These are phyloP conservation scores for Garrulus glandarius DNA, from an alignment of 2,797 vertebrate genomes.

Conservation along the genomic window DNA sequence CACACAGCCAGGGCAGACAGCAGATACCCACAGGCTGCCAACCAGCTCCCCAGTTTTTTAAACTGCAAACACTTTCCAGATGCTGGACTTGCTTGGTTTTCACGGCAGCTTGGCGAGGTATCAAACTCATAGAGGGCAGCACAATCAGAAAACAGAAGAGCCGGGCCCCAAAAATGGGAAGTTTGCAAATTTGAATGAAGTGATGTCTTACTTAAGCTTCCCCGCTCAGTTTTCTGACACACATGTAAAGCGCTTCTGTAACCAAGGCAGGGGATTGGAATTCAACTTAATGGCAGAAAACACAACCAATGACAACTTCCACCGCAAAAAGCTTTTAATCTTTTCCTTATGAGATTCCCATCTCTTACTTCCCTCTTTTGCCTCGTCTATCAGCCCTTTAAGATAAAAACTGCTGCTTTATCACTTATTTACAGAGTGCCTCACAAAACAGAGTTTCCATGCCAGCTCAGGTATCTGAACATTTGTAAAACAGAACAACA, in stretches of 20 bases:
- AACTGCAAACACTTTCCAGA: not conserved
- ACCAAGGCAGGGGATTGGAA: not conserved
- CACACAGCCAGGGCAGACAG: not conserved
- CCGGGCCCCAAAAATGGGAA: not conserved
- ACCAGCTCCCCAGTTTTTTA: not conserved
- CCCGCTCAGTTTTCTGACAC: not conserved
- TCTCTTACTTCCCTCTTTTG: not conserved
- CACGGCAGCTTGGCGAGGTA: not conserved
- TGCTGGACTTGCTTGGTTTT: fast-evolving
- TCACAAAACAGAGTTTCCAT: not conserved
- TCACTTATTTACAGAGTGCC: not conserved
- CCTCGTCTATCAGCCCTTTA: not conserved
- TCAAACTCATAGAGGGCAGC: not conserved
- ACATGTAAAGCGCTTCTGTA: not conserved
- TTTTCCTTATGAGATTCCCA: not conserved
- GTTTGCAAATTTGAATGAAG: not conserved
- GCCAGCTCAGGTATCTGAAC: not conserved
- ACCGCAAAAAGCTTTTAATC: not conserved
- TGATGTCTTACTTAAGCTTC: not conserved
- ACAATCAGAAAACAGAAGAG: not conserved
- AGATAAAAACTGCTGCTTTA: not conserved
- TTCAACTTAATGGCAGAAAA: not conserved
- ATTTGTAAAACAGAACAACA: not conserved
- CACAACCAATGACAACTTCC: not conserved
- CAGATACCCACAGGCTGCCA: not conserved